Percentiles rank a stretch among this genome's conserved stretches.
These are phyloP conservation scores for Holothuria scabra DNA, from an alignment of 53 echinoderm and acorn worm genomes.

Conservation along the genomic window DNA sequence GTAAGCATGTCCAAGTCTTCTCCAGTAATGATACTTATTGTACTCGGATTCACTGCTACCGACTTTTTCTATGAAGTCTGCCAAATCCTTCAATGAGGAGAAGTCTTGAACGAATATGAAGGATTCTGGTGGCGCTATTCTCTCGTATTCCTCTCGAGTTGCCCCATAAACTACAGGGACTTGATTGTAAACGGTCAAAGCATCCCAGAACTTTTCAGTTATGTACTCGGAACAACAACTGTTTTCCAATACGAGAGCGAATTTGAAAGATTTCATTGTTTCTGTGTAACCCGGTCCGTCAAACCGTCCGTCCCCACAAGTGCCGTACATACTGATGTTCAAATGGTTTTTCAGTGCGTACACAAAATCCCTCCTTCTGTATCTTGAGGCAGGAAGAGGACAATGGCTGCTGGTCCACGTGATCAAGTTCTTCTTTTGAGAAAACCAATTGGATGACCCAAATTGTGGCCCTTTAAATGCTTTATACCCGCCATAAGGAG, in stretches of 20 bases:
- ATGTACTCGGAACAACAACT: conserved; percentile 39
- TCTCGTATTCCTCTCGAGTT: conserved; percentile 26
- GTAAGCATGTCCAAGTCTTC: neutral
- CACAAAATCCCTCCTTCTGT: conserved; percentile 6
- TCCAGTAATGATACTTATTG: conserved; percentile 29
- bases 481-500: conserved; percentile 18
- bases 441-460: conserved; percentile 5
- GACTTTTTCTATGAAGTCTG: neutral
- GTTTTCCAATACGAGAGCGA: conserved; percentile 13
- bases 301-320: conserved; percentile 21
- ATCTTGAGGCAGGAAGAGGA: neutral
- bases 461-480: neutral
- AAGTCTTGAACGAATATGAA: conserved; percentile 35
- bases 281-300: conserved; percentile 3
- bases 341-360: neutral
- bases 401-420: conserved; percentile 24
- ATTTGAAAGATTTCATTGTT: conserved; percentile 6
- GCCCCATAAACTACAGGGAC: conserved; percentile 39
- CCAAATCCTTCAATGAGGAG: neutral
- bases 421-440: conserved; percentile 28
- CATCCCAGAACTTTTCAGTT: conserved; percentile 38
- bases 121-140: conserved; percentile 26
- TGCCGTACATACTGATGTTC: conserved; percentile 23
- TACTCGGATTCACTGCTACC: neutral
- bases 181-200: neutral